Conservation (phyloP, 2,797 vertebrate genomes). For the Momotus momota region DNA sequence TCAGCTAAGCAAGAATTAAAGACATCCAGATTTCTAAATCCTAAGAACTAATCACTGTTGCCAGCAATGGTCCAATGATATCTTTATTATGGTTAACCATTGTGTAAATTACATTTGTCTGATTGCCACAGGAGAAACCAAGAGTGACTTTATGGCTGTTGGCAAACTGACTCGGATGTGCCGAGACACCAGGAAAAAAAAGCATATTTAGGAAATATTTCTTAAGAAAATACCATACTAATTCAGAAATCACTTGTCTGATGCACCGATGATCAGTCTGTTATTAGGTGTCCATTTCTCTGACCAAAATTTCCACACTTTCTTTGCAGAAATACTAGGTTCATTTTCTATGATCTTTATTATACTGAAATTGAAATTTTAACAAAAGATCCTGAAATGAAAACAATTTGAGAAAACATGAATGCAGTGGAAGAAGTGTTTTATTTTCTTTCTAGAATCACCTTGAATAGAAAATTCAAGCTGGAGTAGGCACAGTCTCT, state of each 20-base stretch:
- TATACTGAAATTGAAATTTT: not conserved
- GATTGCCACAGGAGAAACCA: not conserved
- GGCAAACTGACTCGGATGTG: not conserved
- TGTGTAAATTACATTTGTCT: not conserved
- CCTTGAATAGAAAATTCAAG: not conserved
- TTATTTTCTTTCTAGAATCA: not conserved
- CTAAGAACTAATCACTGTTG: not conserved
- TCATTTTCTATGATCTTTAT: not conserved
- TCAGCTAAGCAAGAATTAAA: not conserved
- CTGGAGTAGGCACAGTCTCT: not conserved
- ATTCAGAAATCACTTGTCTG: not conserved
- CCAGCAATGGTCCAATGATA: not conserved
- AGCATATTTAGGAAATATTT: not conserved
- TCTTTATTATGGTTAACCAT: not conserved
- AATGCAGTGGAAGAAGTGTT: not conserved
- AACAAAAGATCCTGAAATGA: not conserved
- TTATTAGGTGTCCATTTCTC: not conserved
- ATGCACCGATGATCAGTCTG: not conserved
- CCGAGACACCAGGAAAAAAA: not conserved
- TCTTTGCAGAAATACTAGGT: not conserved
- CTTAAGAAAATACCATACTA: not conserved
- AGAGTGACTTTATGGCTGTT: fast-evolving
- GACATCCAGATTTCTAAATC: not conserved
- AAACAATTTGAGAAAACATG: not conserved
- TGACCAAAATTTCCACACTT: not conserved